Base-by-base conservation (phyloP, 2,888 invertebrate species). In the Pristionchus entomophagus region DNA sequence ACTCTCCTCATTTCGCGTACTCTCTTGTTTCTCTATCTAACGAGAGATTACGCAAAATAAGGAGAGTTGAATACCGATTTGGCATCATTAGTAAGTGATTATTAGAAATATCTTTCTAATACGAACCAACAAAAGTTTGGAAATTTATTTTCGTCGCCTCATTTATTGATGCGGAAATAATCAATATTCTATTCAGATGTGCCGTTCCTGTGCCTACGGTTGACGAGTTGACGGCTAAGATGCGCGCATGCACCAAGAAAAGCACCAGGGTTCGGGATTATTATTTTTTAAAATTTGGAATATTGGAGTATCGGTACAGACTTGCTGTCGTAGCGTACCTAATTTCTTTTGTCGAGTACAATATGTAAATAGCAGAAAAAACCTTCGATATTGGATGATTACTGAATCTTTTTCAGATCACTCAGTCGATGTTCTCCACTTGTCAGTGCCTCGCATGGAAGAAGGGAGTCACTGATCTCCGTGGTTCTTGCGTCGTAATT, bases 361-460 rank as follows among this genome's bases (percentile, higher is more conserved):
- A 22, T 73, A 3, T 3, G n/a, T 45, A 41, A 35, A n/a, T 5
- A 8, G 17, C 14, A 14, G 19, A 22, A n/a, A 5, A 22, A 5
- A 56, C 10, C 19, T 8, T 22, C 8, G 56, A 14, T 14, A 14
- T 22, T 5, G 5, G 19, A 5, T 14, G 17, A 56, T 8, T 56
- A n/a, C n/a, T n/a, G 41, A n/a, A 41, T n/a, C 26, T 22, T 10
- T 45, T 73, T 10, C 45, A 73, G 73, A 45, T 73, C 73, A 17
- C 41, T 14, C 38, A 22, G n/a, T 41, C 73, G 2, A 35, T 41
- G 12, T n/a, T 41, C 45, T 12, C 22, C 73, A 41, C 73, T 41
- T 73, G 73, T 41, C 38, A 19, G 8, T 73, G 73, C 41, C 73
- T 73, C 73, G 73, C 73, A 2, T 73, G 73, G 73, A n/a, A 35